Percentiles rank a stretch among this genome's conserved stretches.
These are phyloP conservation scores for Mobula birostris DNA, from an alignment of 2,113 vertebrate species.

Conservation along the genomic window DNA sequence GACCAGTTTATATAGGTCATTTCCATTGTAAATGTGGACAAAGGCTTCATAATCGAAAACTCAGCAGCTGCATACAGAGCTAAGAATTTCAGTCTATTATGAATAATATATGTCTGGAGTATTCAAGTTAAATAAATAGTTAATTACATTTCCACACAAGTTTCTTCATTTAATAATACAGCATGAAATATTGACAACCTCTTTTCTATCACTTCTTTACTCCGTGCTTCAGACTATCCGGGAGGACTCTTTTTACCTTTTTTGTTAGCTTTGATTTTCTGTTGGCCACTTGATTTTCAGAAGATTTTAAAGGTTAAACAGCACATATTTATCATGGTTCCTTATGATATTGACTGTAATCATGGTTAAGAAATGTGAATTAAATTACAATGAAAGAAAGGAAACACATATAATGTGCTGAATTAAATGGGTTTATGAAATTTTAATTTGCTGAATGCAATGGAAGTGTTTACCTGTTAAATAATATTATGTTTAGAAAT, in stretches of 20 bases:
- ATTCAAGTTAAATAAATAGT: conserved; percentile 1
- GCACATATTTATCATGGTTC: background rate
- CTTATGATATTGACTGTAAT: background rate
- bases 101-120: background rate
- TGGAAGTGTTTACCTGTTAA: background rate
- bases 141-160: background rate
- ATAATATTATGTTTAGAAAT: background rate
- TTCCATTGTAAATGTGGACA: background rate
- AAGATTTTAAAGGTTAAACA: background rate
- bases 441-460: background rate
- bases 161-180: background rate
- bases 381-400: background rate
- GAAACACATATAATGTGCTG: background rate
- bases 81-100: background rate
- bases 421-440: background rate
- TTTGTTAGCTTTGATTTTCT: background rate
- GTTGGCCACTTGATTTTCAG: background rate
- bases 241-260: background rate
- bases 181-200: background rate
- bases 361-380: background rate
- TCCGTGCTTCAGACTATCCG: background rate
- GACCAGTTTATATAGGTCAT: background rate
- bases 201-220: background rate
- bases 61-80: background rate
- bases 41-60: background rate